Conservation (phyloP, 2,888 invertebrate species). For the Steinernema hermaphroditum region DNA sequence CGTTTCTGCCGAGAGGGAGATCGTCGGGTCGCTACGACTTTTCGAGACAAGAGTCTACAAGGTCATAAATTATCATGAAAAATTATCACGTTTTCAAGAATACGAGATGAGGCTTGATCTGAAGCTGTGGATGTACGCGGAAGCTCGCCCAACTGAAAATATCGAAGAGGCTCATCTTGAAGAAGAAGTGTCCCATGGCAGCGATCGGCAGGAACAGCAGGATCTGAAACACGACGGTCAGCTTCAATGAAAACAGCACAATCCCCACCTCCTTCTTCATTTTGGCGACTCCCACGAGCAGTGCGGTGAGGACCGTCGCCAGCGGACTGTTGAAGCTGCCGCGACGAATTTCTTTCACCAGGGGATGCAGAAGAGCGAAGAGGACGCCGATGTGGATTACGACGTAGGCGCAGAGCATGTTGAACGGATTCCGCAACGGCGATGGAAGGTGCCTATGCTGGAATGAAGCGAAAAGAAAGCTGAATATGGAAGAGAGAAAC, state of each 20-base stretch:
- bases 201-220: neutral
- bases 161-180: constrained; percentile 11
- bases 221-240: no score
- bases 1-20: constrained; percentile 7
- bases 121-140: constrained; percentile 16
- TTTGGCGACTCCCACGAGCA: neutral
- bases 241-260: neutral
- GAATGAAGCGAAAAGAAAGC: neutral
- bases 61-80: neutral
- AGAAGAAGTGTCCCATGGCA: constrained; percentile 13
- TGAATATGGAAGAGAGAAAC: neutral
- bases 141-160: constrained; percentile 14
- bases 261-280: neutral
- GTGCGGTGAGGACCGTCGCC: neutral
- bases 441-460: neutral
- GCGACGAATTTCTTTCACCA: neutral
- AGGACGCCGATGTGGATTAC: neutral
- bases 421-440: neutral
- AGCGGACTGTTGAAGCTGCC: constrained; percentile 2
- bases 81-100: neutral
- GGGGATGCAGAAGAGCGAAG: neutral
- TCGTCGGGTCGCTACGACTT: constrained; percentile 17
- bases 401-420: neutral
- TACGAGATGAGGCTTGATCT: constrained; percentile 15
- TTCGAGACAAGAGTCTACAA: constrained; percentile 4